Base-by-base conservation (phyloP, 2,888 invertebrate species). In the Hypomecis punctinalis region DNA sequence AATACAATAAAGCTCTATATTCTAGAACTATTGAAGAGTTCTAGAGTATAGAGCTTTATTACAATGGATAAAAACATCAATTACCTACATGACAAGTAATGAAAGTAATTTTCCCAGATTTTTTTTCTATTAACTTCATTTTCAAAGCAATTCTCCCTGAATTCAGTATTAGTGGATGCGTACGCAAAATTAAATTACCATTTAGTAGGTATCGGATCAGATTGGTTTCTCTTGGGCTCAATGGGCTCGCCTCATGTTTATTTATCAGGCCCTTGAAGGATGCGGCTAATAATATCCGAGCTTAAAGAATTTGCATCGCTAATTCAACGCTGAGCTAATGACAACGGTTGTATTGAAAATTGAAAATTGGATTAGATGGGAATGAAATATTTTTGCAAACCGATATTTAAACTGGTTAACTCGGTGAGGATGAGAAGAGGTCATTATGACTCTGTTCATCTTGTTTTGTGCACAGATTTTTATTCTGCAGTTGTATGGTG, bases 221-320 rank as follows among this genome's bases (percentile, higher is more conserved):
- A 82, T 86, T 83, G 80, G 81, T 81, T 83, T 75, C 77, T 75
- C 78, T 78, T 83, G 78, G 81, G 81, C 77, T 79, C 79, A 77
- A 84, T 82, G 75, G 78, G 75, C 71, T 78, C 73, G 70, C 75
- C 80, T 89, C 86, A 90, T 89, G 90, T 89, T 86, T 89, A 90
- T 90, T 89, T 90, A 89, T 86, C 77, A 87, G 87, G 80, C 85
- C 85, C 85, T 84, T 80, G 80, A 85, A 82, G 84, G 85, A 85
- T 82, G 76, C 79, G 78, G 71, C 76, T 80, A 85, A 85, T 85
- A 83, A 84, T 85, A 85, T 77, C 83, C 76, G 72, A 81, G 86
- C 85, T 86, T 86, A 80, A 81, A 80, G 85, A 81, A 88, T 88
- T 88, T 83, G 80, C 87, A 85, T 88, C 73, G 76, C 82, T 86